Base-by-base conservation (phyloP, 1,140 invertebrate species). In the Tetragnatha versicolor region DNA sequence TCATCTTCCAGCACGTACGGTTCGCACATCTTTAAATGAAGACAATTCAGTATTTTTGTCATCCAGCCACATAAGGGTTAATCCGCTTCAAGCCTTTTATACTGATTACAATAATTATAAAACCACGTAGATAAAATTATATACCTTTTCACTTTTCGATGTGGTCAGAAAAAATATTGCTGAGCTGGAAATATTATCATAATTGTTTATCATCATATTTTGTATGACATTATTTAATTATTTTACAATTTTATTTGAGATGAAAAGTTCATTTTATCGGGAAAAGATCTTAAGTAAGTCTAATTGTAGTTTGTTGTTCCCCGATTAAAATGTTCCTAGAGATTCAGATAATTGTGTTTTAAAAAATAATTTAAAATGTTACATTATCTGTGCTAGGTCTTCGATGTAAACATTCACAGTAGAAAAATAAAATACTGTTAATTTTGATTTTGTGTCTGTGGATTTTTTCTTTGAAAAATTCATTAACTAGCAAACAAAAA, bases 351-450 rank as follows among this genome's bases (percentile, higher is more conserved):
- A 42, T 27, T 42, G 47, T 58, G 69, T 58, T 72, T 72, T 58
- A 17, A 63, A 29, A 25, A 45, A 55, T 58, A 63, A 61, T 63
- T 49, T 61, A 49, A 49, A 42, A 61, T 75, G 39, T 72, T 72
- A 61, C 22, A n/a, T n/a, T 72, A 17, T 72, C 69, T 55, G 53
- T 58, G 51, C 51, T 25, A 53, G 33, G 31, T 75, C 37, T 76
- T 35, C 58, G 65, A 27, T 65, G 73, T 76, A 65, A 65, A 76
- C 60, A 65, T 35, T 76, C 60, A 63, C 51, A 60, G 29, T 60
- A 53, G 29, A 9, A 17, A 65, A 76, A 76, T 65, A 76, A 75
- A 76, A 76, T 76, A 76, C 25, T 65, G 73, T 65, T 75, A 75
- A 75, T 75, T 76, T 58, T 73, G 70, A 51, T 5, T 51, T n/a